Percentiles rank a stretch among this genome's conserved stretches.
Conservation (phyloP, 2,113 vertebrate genomes). For the Noturus placidus region DNA sequence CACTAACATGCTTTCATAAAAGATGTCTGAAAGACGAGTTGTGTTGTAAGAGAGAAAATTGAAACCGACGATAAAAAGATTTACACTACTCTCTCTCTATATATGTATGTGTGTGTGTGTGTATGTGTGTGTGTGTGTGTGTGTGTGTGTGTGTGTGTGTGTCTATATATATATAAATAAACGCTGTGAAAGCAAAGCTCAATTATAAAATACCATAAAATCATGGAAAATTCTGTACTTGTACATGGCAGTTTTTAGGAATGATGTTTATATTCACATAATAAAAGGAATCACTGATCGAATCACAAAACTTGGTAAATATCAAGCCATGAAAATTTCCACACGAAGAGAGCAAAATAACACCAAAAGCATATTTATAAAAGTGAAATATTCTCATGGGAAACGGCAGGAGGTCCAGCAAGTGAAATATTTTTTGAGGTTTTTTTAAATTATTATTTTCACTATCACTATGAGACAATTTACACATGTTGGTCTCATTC, state of each 20-base stretch:
- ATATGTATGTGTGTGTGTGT: too few species aligned
- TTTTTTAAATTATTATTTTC: background rate
- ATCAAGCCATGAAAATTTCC: conserved; percentile 34
- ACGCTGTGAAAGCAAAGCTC: conserved; percentile 43
- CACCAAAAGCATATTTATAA: conserved; percentile 37
- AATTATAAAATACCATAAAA: conserved; percentile 39
- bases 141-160: too few species aligned
- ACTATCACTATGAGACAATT: conserved; percentile 11
- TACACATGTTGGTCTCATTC: background rate
- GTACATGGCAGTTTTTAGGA: conserved; percentile 28
- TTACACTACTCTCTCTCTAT: conserved; percentile 25
- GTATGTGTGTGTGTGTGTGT: too few species aligned
- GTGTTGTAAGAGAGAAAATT: conserved; percentile 49
- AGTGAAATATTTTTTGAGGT: background rate
- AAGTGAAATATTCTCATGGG: conserved; percentile 25
- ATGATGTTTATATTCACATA: conserved; percentile 29
- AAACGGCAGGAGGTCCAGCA: background rate
- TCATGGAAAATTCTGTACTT: conserved; percentile 33
- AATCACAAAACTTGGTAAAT: conserved; percentile 49
- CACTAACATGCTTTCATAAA: conserved; percentile 73
- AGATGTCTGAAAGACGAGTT: conserved; percentile 59
- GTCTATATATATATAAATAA: conserved; percentile 22
- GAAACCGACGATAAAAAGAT: conserved; percentile 26
- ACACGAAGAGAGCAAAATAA: conserved; percentile 40
- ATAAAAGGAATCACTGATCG: conserved; percentile 37